Base-by-base conservation (phyloP, 1,140 invertebrate species). In the Lepidostoma basale region DNA sequence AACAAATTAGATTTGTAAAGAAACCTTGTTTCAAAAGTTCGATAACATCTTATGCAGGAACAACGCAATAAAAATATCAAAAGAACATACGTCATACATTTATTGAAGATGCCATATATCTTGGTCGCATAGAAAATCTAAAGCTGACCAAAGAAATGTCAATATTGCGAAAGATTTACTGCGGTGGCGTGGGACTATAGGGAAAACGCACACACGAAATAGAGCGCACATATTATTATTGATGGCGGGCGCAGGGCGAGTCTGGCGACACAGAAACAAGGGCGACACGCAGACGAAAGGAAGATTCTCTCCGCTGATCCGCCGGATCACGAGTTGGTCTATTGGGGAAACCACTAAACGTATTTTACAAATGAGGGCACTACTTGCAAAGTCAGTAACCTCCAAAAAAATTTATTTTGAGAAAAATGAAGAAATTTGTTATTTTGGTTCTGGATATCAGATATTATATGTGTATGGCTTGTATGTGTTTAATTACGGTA, bases 131-230 rank as follows among this genome's bases (percentile, higher is more conserved):
- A 42, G 39, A n/a, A 39, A 60, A n/a, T 22, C 33, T 22, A 36
- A 8, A 12, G 23, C 56, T 60, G 56, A 60, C 56, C 56, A 23
- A 60, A 60, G 56, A 60, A 60, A 60, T 60, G 56, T 60, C 56
- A 60, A 60, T 60, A 60, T 60, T 60, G 56, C 26, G 56, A 60
- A 26, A 60, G 56, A 60, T 60, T 60, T 60, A 60, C 56, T 20
- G 56, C 36, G n/a, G 56, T 42, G 56, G 36, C 36, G 18, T 23
- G 56, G 56, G 56, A 40, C 39, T 42, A 22, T 36, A 18, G 52
- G 30, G 52, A 22, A 33, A 20, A 56, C 16, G 22, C 52, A 49
- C 12, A 49, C 26, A 25, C n/a, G n/a, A n/a, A n/a, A n/a, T n/a
- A n/a, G n/a, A n/a, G 45, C 20, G 14, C 18, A 20, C 23, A 47